Percentiles rank a stretch among this genome's conserved stretches.
These are phyloP conservation scores for Dynastes tityus DNA, from an alignment of 2,888 invertebrate species.

Conservation along the genomic window DNA sequence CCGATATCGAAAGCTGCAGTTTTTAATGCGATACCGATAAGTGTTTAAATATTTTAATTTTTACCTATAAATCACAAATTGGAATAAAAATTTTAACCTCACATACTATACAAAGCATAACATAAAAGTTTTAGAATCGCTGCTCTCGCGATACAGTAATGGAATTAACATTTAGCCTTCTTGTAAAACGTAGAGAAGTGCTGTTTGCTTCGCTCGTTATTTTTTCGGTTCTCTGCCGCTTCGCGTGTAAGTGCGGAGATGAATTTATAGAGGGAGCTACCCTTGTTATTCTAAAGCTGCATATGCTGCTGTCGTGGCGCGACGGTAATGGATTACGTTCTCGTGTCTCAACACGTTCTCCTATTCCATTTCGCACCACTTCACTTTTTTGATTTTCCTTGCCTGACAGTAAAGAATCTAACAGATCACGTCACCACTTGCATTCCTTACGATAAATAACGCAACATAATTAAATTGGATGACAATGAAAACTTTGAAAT, in stretches of 20 bases:
- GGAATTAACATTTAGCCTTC: constrained; percentile 67
- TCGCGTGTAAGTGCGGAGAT: constrained; percentile 60
- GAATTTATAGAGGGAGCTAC: constrained; percentile 61
- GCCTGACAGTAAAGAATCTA: neutral
- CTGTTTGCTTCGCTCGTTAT: constrained; percentile 65
- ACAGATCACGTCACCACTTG: constrained; percentile 28
- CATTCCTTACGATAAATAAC: neutral
- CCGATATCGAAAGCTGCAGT: too few relatives aligned
- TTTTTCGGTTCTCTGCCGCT: constrained; percentile 61
- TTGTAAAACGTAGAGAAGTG: constrained; percentile 65
- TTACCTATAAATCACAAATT: too few relatives aligned
- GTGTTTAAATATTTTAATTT: too few relatives aligned
- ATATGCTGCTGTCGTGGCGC: constrained; percentile 56
- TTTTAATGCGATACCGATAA: too few relatives aligned
- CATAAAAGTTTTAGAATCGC: constrained; percentile 52
- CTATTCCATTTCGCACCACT: constrained; percentile 27
- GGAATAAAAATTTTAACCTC: too few relatives aligned
- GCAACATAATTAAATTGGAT: constrained; percentile 16
- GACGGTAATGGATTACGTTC: constrained; percentile 61
- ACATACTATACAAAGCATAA: neutral
- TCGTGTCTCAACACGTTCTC: constrained; percentile 52
- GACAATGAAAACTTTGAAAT: neutral
- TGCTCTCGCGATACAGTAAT: constrained; percentile 59
- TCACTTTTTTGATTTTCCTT: constrained; percentile 14
- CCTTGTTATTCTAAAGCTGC: constrained; percentile 65